Percentiles rank a stretch among this genome's conserved stretches.
Evolutionary conservation across 1,140 invertebrate genomes (phyloP).

Genomic region (Agrypnia vestita): DNA sequence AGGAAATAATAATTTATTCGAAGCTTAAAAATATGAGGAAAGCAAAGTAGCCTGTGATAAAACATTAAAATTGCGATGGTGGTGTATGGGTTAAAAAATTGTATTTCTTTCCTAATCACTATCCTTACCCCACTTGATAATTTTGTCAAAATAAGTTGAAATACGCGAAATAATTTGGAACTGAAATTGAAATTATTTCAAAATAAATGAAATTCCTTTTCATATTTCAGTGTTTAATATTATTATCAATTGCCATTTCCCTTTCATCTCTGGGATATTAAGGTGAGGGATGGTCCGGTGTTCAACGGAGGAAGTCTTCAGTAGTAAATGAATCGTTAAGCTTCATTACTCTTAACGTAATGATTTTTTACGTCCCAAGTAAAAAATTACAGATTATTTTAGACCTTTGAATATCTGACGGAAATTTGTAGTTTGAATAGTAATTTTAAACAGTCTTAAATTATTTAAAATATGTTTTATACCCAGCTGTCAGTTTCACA

Average conservation of each 20-base stretch:
- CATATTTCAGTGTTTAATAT: conserved; percentile 8
- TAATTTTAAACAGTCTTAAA: neutral
- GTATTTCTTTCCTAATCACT: neutral
- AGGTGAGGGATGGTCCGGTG: conserved; percentile 1
- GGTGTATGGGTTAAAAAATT: no score
- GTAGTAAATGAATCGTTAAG: conserved; percentile 21
- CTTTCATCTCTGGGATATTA: conserved; percentile 2
- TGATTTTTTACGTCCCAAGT: conserved; percentile 2
- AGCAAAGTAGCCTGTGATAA: no score
- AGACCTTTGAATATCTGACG: neutral
- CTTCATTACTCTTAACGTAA: conserved; percentile 12
- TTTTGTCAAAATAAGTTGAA: neutral
- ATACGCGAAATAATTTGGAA: neutral
- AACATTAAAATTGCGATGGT: no score
- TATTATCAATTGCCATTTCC: conserved; percentile 27
- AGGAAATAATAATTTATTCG: no score
- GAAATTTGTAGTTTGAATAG: neutral
- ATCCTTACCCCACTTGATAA: neutral
- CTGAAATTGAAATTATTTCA: neutral
- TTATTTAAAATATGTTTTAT: neutral
- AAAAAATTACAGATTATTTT: neutral
- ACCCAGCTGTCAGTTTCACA: no score
- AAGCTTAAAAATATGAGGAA: no score
- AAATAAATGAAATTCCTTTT: conserved; percentile 21
- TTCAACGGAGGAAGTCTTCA: neutral